A percentile compares a stretch with the other conserved stretches of the same genome.
Evolutionary conservation across 2,113 vertebrate genomes (phyloP).

Genomic region (Serilophus lunatus): DNA sequence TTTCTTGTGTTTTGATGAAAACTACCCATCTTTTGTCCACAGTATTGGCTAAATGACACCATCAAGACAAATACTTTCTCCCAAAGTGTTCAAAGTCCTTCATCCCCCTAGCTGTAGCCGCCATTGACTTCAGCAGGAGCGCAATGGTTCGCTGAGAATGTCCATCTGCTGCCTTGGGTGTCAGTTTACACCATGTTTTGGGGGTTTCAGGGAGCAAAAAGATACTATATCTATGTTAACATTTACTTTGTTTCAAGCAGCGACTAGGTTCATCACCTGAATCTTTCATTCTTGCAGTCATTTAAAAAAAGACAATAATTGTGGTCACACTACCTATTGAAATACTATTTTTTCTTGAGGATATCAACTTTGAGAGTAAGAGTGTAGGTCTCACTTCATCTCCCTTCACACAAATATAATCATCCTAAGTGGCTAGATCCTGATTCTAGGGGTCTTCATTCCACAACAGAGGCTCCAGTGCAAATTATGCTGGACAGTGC

Average conservation of each 20-base stretch:
- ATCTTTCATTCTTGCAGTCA: neutral
- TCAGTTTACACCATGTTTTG: neutral
- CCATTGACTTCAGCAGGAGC: neutral
- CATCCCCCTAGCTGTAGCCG: neutral
- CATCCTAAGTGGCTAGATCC: neutral
- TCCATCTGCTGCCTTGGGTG: neutral
- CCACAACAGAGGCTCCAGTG: neutral
- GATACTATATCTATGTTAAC: neutral
- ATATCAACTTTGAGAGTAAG: neutral
- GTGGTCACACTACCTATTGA: neutral
- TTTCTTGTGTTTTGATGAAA: neutral
- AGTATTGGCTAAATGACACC: neutral
- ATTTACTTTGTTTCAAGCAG: neutral
- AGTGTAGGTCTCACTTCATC: neutral
- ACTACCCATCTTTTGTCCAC: neutral
- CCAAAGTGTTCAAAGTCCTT: neutral
- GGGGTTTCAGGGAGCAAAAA: neutral
- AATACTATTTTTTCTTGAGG: neutral
- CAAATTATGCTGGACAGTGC: neutral
- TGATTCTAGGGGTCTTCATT: neutral
- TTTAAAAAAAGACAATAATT: neutral
- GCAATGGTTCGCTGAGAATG: neutral
- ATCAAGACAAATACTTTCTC: neutral
- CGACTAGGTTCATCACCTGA: neutral
- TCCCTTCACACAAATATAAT: neutral